Percentiles rank a stretch among this genome's conserved stretches.
Conservation (phyloP, 2,797 vertebrate genomes). For the Staurois parvus region DNA sequence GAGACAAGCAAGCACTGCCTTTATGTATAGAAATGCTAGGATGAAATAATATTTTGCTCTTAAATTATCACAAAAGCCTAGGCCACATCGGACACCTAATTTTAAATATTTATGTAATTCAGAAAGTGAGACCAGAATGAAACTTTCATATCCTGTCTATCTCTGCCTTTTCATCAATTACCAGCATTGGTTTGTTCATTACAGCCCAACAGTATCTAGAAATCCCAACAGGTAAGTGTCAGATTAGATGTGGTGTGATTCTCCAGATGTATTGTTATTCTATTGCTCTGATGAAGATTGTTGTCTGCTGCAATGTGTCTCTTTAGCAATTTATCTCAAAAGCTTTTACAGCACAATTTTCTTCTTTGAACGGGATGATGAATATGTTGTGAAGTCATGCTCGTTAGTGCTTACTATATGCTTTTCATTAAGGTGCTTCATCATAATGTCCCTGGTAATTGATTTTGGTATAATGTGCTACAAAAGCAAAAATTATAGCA, state of each 20-base stretch:
- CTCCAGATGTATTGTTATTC: not conserved
- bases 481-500: constrained; percentile 20
- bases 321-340: not conserved
- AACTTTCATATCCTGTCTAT: not conserved
- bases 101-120: too few species aligned
- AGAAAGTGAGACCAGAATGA: too few species aligned
- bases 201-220: not conserved
- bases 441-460: constrained; percentile 23
- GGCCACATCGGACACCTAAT: too few species aligned
- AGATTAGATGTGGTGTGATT: not conserved
- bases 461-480: constrained; percentile 19
- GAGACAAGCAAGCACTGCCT: too few species aligned
- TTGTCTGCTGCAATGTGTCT: not conserved
- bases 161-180: not conserved
- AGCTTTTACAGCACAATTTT: not conserved
- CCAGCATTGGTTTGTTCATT: not conserved
- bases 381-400: constrained; percentile 39
- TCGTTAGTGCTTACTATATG: constrained; percentile 23
- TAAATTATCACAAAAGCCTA: too few species aligned
- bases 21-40: too few species aligned
- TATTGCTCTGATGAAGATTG: not conserved
- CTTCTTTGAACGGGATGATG: constrained; percentile 3
- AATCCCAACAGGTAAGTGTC: too few species aligned
- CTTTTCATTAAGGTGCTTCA: constrained; percentile 38
- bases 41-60: too few species aligned